A percentile compares a stretch with the other conserved stretches of the same genome.
Evolutionary conservation across 1,140 invertebrate species (phyloP).

Genomic region (Ceratina japonica): DNA sequence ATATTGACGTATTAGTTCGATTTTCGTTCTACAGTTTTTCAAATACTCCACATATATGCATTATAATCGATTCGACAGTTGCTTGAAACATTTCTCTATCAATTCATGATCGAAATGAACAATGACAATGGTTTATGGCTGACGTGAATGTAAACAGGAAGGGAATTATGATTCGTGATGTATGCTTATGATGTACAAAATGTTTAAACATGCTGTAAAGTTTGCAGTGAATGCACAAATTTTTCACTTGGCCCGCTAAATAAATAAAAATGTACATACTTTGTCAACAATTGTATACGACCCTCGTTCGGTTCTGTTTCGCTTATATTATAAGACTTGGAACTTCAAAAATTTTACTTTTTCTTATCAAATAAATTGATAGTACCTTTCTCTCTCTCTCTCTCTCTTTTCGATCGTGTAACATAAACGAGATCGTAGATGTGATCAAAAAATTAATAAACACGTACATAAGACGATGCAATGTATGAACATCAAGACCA

Average conservation of each 20-base stretch:
- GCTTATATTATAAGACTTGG: too few species aligned
- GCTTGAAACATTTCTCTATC: not conserved
- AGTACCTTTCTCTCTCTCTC: too few species aligned
- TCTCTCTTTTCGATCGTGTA: too few species aligned
- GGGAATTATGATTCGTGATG: conserved; percentile 3
- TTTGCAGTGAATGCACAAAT: conserved; percentile 31
- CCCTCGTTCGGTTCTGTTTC: too few species aligned
- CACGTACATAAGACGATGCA: not conserved
- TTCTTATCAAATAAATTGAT: too few species aligned
- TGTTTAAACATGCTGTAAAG: not conserved
- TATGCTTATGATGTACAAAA: conserved; percentile 7
- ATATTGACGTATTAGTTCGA: not conserved
- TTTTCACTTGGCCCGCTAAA: conserved; percentile 33
- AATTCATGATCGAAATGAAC: not conserved
- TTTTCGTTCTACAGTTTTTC: too few species aligned
- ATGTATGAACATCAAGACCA: conserved; percentile 13
- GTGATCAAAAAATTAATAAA: not conserved
- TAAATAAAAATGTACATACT: not conserved
- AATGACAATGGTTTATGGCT: conserved; percentile 15
- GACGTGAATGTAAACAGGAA: conserved; percentile 27
- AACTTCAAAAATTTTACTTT: too few species aligned
- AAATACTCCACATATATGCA: not conserved
- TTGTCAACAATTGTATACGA: too few species aligned
- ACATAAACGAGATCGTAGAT: too few species aligned
- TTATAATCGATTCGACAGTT: not conserved